Evolutionary conservation across 2,797 vertebrate species (phyloP), one percentile per base, ranked within the genome.

Genomic region (Percopsis omiscomaycus): DNA sequence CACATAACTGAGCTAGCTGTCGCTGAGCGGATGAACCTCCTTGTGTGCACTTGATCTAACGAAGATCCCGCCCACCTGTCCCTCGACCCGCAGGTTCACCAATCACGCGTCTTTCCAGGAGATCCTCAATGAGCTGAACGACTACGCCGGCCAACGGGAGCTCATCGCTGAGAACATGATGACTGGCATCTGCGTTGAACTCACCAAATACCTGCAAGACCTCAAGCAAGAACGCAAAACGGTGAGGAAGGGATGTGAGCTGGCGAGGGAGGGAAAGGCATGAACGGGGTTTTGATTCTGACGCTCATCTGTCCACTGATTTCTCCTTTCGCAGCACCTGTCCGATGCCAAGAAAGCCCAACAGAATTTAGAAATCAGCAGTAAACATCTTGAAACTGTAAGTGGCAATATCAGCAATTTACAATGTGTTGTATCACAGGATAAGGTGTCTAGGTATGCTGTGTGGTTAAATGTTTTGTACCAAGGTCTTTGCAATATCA

Each of bases 151-250:
- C 77, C 96, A 97, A 4, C 91, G 96, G 63, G 97, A 99, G 89
- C 91, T 95, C 47, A 92, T 99, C 75, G 95, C 95, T 2, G 96
- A 98, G 87, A 95, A 93, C 89, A 95, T 99, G 94, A 94, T 91
- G 86, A 91, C 64, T 63, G 92, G 73, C 86, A 94, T 94, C 92
- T 98, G 63, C 84, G 93, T 59, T 70, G 93, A 88, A 74, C 88
- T 99, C 79, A 94, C 91, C 87, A 95, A 94, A 89, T 94, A 94
- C 49, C 91, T 96, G 32, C 94, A 95, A 58, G 97, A 99, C 13
- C 88, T 99, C 60, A 97, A 96, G 81, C 92, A 84, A 1, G 97
- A 99, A 73, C 93, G 96, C 68, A 99, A 98, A 93, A 93, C 86
- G 62, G 96, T 99, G 91, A 95, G 89, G 3, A 28, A 15, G 11